Evolutionary conservation across 2,113 vertebrate genomes (phyloP).

Genomic region (Mormoops blainvillei): DNA sequence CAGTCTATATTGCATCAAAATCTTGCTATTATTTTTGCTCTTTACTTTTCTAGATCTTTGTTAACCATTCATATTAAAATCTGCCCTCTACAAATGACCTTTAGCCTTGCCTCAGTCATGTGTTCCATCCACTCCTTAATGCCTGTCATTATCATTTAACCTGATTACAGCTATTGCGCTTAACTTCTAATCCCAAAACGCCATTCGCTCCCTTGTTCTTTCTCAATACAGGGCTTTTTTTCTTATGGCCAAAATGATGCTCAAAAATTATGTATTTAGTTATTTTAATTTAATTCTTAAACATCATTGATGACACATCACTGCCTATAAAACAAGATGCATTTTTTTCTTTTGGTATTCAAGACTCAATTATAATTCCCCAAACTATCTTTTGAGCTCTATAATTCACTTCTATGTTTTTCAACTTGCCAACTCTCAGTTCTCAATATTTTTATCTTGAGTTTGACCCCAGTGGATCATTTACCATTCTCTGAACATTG

Average conservation of each 20-base stretch:
- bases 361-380: not conserved
- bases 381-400: not conserved
- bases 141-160: not conserved
- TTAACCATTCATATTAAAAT: not conserved
- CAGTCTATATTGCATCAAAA: not conserved
- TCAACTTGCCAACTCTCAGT: not conserved
- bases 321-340: not conserved
- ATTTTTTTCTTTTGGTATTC: not conserved
- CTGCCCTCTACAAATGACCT: not conserved
- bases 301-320: not conserved
- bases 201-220: not conserved
- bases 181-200: not conserved
- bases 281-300: conserved; percentile 12
- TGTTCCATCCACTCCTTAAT: not conserved
- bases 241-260: not conserved
- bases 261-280: not conserved
- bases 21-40: not conserved
- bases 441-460: not conserved
- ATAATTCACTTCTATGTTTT: not conserved
- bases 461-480: not conserved
- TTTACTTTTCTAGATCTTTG: not conserved
- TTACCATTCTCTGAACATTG: not conserved
- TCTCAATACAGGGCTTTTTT: not conserved
- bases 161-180: not conserved
- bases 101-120: not conserved